These are phyloP conservation scores for Phyllostomus hastatus DNA, from an alignment of 2,113 vertebrate genomes.

Conservation along the genomic window DNA sequence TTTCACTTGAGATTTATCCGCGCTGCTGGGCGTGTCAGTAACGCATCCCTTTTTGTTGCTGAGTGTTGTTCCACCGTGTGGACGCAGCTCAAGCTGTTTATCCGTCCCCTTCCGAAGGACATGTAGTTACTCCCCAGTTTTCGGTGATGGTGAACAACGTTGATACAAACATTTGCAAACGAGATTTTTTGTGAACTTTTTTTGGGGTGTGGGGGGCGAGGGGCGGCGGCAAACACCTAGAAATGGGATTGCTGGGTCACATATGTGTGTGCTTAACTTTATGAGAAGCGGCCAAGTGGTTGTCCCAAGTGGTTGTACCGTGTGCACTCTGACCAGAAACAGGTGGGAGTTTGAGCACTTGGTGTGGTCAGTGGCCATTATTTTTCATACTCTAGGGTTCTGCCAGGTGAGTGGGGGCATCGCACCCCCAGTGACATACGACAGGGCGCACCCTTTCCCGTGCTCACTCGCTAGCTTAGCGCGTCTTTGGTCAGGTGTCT, in stretches of 20 bases:
- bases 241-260: not conserved
- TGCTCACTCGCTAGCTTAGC: not conserved
- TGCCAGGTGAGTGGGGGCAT: not conserved
- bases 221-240: not conserved
- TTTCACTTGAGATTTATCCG: not conserved
- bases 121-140: not conserved
- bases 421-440: not conserved
- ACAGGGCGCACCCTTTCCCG: not conserved
- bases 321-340: not conserved
- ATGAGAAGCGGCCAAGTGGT: not conserved
- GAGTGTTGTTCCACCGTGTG: not conserved
- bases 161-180: not conserved
- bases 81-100: not conserved
- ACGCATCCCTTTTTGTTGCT: not conserved
- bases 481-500: not conserved
- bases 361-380: not conserved
- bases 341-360: not conserved
- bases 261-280: not conserved
- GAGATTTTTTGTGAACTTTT: not conserved
- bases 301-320: not conserved
- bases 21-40: not conserved
- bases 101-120: not conserved
- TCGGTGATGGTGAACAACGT: not conserved
- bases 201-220: too few relatives aligned
- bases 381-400: not conserved